These are phyloP conservation scores for Cheilosia scutellata DNA, from an alignment of 2,888 invertebrate genomes.

Conservation along the genomic window DNA sequence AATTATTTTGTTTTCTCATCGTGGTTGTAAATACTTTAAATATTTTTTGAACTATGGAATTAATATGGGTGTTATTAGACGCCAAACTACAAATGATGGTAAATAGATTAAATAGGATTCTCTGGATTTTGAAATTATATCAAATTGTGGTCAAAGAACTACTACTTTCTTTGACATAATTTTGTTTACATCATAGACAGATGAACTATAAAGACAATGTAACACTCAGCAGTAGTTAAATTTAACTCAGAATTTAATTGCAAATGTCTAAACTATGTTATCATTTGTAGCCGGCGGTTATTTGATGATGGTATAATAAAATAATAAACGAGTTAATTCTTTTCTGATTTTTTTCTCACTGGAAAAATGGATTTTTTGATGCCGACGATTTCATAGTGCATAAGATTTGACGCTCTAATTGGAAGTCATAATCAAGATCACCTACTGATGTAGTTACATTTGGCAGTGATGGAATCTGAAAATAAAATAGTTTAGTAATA, in stretches of 20 bases:
- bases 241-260: not conserved
- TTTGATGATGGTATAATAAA: constrained; percentile 1
- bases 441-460: constrained; percentile 79
- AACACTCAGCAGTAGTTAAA: not conserved
- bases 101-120: not conserved
- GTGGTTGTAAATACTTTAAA: constrained; percentile 33
- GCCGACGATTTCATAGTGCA: constrained; percentile 84
- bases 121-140: not conserved
- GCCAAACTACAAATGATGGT: not conserved
- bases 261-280: not conserved
- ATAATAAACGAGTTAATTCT: not conserved
- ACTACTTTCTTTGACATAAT: no score
- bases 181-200: no score
- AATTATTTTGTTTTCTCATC: not conserved
- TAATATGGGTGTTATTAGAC: constrained; percentile 18
- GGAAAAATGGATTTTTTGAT: constrained; percentile 83
- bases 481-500: constrained; percentile 28
- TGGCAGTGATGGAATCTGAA: constrained; percentile 81
- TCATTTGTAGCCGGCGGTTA: constrained; percentile 8
- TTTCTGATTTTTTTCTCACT: constrained; percentile 39
- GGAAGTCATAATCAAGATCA: constrained; percentile 83
- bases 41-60: constrained; percentile 30
- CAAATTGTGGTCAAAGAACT: not conserved
- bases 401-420: constrained; percentile 83
- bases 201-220: not conserved